A percentile compares a stretch with the other conserved stretches of the same genome.
Conservation (phyloP, 2,888 invertebrate species). For the Timandra comae region DNA sequence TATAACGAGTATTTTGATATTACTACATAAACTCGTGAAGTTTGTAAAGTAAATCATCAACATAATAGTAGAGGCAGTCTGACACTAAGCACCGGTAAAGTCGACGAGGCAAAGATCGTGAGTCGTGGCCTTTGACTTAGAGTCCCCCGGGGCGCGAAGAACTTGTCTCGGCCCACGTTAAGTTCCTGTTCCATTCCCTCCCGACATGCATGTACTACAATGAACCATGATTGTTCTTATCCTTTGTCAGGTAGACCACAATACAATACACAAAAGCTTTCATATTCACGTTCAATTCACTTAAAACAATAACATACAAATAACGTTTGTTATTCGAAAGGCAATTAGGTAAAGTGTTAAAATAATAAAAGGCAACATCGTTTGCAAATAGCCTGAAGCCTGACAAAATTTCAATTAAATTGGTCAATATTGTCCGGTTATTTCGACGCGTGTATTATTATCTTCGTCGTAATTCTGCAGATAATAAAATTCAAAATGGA, state of each 20-base stretch:
- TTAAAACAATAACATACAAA: neutral
- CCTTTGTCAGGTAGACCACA: constrained; percentile 13
- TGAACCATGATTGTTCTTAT: constrained; percentile 15
- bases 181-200: constrained; percentile 19
- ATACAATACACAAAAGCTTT: constrained; percentile 9
- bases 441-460: constrained; percentile 46
- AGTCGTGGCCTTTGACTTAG: constrained; percentile 47
- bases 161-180: constrained; percentile 36
- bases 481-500: constrained; percentile 59
- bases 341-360: too few species aligned
- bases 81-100: constrained; percentile 32
- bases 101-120: constrained; percentile 40
- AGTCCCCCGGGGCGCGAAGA: constrained; percentile 41
- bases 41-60: constrained; percentile 24
- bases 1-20: too few species aligned
- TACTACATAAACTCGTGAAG: constrained; percentile 17
- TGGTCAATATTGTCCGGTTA: constrained; percentile 33
- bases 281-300: constrained; percentile 8
- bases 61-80: constrained; percentile 18
- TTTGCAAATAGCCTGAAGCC: neutral
- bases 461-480: constrained; percentile 46
- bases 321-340: too few species aligned
- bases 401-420: constrained; percentile 25
- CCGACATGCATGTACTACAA: constrained; percentile 13
- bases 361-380: constrained; percentile 4